Conservation (phyloP, 2,888 invertebrate genomes). For the Drosophila colorata region DNA sequence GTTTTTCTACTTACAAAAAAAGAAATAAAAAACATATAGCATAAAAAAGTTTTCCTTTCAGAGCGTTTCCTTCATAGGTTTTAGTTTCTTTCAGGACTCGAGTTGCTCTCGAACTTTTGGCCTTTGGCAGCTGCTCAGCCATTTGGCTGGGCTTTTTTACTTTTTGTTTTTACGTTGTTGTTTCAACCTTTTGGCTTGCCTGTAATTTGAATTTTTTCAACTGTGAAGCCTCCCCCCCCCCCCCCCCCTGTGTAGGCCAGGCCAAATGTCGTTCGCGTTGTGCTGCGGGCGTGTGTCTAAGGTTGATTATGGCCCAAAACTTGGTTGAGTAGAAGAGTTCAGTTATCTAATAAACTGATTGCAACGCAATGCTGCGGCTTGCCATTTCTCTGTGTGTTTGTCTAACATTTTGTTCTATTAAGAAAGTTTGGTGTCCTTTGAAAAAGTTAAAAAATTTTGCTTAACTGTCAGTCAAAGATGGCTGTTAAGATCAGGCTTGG, state of each 20-base stretch:
- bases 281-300: constrained; percentile 4
- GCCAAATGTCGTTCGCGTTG: constrained; percentile 2
- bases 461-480: background rate
- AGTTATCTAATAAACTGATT: constrained; percentile 62
- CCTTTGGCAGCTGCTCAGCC: constrained; percentile 46
- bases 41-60: constrained; percentile 45
- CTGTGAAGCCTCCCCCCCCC: constrained; percentile 54
- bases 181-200: constrained; percentile 53
- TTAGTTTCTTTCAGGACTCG: constrained; percentile 34
- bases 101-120: constrained; percentile 64
- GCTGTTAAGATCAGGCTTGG: background rate
- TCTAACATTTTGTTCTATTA: constrained; percentile 25
- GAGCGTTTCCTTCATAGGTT: constrained; percentile 30
- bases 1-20: constrained; percentile 6
- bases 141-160: constrained; percentile 31
- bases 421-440: constrained; percentile 19
- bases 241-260: background rate
- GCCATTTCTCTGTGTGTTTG: constrained; percentile 9
- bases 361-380: background rate
- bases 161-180: constrained; percentile 8
- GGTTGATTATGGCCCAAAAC: constrained; percentile 47
- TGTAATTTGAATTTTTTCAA: constrained; percentile 75
- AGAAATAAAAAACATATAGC: too few relatives aligned
- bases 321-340: constrained; percentile 34
- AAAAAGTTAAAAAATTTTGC: constrained; percentile 6